Percentiles rank a stretch among this genome's conserved stretches.
Evolutionary conservation across 2,113 vertebrate genomes (phyloP).

Genomic region (Ictalurus furcatus): DNA sequence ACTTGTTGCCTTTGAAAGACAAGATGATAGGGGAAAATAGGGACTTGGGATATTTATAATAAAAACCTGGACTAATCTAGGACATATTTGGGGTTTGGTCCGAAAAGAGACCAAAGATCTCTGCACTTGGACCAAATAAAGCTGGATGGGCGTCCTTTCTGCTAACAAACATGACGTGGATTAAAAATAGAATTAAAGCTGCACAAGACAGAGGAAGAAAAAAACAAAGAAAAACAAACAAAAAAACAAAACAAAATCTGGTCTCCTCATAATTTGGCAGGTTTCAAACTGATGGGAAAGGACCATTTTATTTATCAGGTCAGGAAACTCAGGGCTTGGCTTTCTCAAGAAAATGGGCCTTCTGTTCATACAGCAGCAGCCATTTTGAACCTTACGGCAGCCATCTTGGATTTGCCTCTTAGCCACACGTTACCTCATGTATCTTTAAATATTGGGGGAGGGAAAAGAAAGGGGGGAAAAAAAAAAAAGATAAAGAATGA

Average conservation of each 20-base stretch:
- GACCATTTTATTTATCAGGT: conserved; percentile 4
- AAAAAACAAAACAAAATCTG: neutral
- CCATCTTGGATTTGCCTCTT: conserved; percentile 33
- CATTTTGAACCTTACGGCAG: conserved; percentile 38
- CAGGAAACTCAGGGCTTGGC: neutral
- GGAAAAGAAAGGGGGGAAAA: neutral
- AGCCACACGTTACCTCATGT: conserved; percentile 26
- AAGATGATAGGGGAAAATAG: neutral
- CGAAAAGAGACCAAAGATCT: conserved; percentile 10
- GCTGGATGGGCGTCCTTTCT: conserved; percentile 31
- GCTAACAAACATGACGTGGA: conserved; percentile 35
- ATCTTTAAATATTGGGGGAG: conserved; percentile 37
- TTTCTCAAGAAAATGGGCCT: neutral
- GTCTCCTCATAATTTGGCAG: conserved; percentile 29
- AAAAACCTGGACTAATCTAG: conserved; percentile 18
- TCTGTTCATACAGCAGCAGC: conserved; percentile 27
- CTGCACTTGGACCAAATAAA: conserved; percentile 17
- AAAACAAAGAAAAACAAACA: neutral
- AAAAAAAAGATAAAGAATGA: neutral
- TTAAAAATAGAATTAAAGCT: conserved; percentile 49
- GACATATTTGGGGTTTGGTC: conserved; percentile 42
- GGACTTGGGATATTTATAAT: conserved; percentile 30
- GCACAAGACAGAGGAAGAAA: neutral
- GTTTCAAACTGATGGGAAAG: conserved; percentile 6
- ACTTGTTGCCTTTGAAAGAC: conserved; percentile 13